Evolutionary conservation across 2,888 invertebrate species (phyloP), one percentile per base, ranked within the genome.

Genomic region (Drosophila pegasa): DNA sequence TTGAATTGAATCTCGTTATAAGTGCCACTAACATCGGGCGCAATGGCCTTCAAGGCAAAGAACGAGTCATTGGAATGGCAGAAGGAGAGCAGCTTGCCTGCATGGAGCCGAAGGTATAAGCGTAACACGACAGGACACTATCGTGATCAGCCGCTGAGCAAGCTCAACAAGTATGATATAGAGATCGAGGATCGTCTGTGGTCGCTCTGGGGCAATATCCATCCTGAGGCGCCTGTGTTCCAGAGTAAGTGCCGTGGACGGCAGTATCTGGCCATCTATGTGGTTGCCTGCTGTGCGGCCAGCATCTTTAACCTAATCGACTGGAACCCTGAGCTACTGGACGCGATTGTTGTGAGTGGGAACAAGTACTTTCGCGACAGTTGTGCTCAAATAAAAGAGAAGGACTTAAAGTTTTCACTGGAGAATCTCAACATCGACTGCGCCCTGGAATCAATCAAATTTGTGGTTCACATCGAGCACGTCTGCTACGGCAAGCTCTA

Each of bases 181-280:
- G 95, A 96, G 86, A 94, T 95, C 73, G 93, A 94, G 3, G 94
- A 94, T 2, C 95, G 95, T 68, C 90, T 96, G 0, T 96, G 93
- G 92, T 95, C 95, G 0, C 90, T 96, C 2, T 94, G 95, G 94
- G 95, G 95, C 1, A 93, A 93, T 31, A 81, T 95, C 18, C 95
- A 95, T 91, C 95, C 95, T 3, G 90, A 93, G 55, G 94, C 95
- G 37, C 78, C 89, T 0, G 93, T 93, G 70, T 96, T 96, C 87
- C 91, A 92, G 0, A 88, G 90, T 14, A 84, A 88, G 3, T 91
- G 93, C 47, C 93, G 95, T 4, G 95, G 95, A 0, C 94, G 94
- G 74, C 96, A 96, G 87, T 93, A 94, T 38, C 91, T 94, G 45
- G 94, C 94, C 14, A 94, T 94, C 33, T 93, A 94, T 85, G 94